Conservation (phyloP, 2,797 vertebrate genomes). For the Tolypeutes matacus region DNA sequence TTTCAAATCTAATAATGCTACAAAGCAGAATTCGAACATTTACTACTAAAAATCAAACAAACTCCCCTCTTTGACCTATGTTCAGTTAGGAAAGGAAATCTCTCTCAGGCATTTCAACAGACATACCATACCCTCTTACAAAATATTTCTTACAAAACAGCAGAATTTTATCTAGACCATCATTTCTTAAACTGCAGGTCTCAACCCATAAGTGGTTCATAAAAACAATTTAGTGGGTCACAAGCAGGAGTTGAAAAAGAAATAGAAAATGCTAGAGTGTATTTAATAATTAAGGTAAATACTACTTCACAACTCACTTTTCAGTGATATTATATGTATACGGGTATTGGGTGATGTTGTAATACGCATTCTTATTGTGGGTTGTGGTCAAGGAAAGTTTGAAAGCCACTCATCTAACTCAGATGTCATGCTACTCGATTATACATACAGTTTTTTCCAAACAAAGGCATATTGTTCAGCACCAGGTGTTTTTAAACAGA, state of each 20-base stretch:
- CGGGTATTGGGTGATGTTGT: constrained; percentile 24
- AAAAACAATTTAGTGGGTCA: constrained; percentile 42
- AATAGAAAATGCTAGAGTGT: neutral
- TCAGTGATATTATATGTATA: neutral
- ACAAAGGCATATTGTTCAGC: constrained; percentile 79
- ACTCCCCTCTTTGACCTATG: neutral
- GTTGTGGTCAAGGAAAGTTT: constrained; percentile 52
- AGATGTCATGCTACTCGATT: constrained; percentile 5
- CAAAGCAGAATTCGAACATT: constrained; percentile 26
- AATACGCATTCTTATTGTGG: constrained; percentile 45
- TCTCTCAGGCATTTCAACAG: constrained; percentile 75
- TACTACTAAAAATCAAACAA: constrained; percentile 15
- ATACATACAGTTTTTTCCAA: constrained; percentile 18
- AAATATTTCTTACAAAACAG: constrained; percentile 81
- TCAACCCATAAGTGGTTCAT: constrained; percentile 7
- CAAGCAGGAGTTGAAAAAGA: neutral
- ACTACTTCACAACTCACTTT: neutral
- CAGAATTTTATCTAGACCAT: constrained; percentile 70
- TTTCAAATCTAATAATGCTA: neutral
- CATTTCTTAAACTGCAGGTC: constrained; percentile 25
- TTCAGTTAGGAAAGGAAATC: constrained; percentile 65
- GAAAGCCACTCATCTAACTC: constrained; percentile 44
- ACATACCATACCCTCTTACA: constrained; percentile 69
- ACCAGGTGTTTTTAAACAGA: constrained; percentile 70
- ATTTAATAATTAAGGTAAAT: neutral